Conservation (phyloP, 2,113 vertebrate species). For the Bucco capensis region DNA sequence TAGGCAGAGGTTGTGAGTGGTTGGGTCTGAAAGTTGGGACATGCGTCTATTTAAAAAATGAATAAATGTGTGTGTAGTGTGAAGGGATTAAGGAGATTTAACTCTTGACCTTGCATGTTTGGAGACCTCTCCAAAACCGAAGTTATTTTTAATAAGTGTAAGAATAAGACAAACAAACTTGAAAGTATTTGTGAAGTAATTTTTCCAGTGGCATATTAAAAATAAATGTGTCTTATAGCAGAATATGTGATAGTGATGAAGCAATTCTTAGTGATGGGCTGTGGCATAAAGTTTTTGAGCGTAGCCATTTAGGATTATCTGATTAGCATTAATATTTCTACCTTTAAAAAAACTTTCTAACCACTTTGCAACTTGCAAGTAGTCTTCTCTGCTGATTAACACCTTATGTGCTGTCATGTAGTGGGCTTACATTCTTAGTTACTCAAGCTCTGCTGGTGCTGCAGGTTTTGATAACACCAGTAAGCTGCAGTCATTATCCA, state of each 20-base stretch:
- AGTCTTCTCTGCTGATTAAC: background rate
- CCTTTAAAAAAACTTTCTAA: background rate
- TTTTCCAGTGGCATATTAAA: background rate
- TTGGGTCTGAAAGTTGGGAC: background rate
- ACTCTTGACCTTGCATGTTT: background rate
- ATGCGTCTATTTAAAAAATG: background rate
- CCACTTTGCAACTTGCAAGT: background rate
- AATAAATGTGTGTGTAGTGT: background rate
- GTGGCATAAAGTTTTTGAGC: background rate
- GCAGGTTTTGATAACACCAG: background rate
- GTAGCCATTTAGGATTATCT: background rate
- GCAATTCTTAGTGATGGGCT: background rate
- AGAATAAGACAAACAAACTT: background rate
- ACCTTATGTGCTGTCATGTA: background rate
- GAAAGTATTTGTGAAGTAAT: background rate
- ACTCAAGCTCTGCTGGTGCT: background rate
- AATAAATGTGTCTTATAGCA: background rate
- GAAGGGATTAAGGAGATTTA: background rate
- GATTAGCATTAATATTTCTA: background rate
- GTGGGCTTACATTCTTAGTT: no score
- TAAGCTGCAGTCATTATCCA: background rate
- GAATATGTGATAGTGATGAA: background rate
- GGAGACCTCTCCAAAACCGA: background rate
- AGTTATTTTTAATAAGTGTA: background rate
- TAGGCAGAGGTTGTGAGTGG: background rate